phyloP scores from a whole-genome alignment of 2,113 vertebrate species.

The Polypterus bichir region DNA sequence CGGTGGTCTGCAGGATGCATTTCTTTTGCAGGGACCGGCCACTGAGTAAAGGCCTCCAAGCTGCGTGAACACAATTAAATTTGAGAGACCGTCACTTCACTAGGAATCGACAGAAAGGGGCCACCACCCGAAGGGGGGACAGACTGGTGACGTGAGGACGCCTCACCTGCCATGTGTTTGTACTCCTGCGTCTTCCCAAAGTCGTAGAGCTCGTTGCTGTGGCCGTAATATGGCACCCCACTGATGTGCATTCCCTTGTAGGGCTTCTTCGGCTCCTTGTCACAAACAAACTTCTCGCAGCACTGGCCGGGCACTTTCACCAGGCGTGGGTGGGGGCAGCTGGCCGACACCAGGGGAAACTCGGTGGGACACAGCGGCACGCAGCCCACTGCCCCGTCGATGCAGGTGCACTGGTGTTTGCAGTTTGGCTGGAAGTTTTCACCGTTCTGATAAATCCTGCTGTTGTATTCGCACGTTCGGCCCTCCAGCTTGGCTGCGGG shows the following conservation, averaged over 20 bases:
- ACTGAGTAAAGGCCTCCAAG: conserved; percentile 36
- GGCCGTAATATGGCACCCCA: background rate
- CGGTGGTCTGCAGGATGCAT: conserved; percentile 55
- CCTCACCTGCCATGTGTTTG: conserved; percentile 18
- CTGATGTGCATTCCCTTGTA: conserved; percentile 5
- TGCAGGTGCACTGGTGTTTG: conserved; percentile 31
- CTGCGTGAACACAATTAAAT: conserved; percentile 17
- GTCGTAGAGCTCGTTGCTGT: conserved; percentile 22
- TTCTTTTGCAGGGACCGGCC: conserved; percentile 20
- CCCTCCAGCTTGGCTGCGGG: conserved; percentile 27
- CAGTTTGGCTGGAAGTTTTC: conserved; percentile 31
- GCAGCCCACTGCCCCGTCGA: conserved; percentile 31
- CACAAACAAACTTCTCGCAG: conserved; percentile 22
- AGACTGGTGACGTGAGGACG: too few species aligned
- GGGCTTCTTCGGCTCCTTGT: conserved; percentile 3
- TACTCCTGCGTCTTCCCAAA: conserved; percentile 16
- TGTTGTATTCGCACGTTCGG: conserved; percentile 29
- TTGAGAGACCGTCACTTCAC: too few species aligned
- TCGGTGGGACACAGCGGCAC: conserved; percentile 25
- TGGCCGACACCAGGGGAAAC: conserved; percentile 13
- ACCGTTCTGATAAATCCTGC: conserved; percentile 28
- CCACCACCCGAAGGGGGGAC: background rate
- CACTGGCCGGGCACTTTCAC: conserved; percentile 26
- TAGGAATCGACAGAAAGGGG: too few species aligned
- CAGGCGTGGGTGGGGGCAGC: conserved; percentile 23